Base-by-base conservation (phyloP, 2,113 vertebrate species). In the Siniperca chuatsi region DNA sequence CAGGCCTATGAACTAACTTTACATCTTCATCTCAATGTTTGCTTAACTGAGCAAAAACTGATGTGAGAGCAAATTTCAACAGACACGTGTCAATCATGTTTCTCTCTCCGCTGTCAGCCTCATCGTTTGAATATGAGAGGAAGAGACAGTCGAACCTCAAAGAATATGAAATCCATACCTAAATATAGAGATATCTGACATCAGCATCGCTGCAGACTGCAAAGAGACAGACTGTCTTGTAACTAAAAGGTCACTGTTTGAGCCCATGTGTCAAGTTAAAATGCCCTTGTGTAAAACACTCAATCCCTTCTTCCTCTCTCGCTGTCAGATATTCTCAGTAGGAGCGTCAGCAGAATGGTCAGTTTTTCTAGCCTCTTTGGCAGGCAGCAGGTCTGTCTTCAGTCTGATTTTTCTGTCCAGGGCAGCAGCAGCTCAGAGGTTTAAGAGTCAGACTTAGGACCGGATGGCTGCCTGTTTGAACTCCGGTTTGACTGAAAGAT, bases 341-440 rank as follows among this genome's bases (percentile, higher is more conserved):
- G 23, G n/a, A 50, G 61, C 25, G n/a, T 89, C 90, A 89, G 90
- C 88, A 79, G 76, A 83, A 93, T 89, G 7, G 33, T 57, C 16
- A 1, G 1, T 79, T 68, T 80, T 58, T 64, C 10, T 8, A 15
- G 73, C n/a, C 25, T 35, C 18, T 40, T 15, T 55, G 65, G 68
- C 62, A 62, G 74, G 8, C 50, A 21, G 69, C 42, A 0, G n/a
- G 48, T 7, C 18, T 15, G n/a, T 29, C 33, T 57, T 54, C 65
- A n/a, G 35, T 21, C 15, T 42, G 33, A 44, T 66, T 77, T 50
- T 60, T 50, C 6, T 4, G 37, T 42, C 46, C 40, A 69, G 25
- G n/a, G 16, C 37, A 58, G 74, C 58, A 29, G 12, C 46, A 65
- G 67, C 58, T 82, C 21, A 0, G 25, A 42, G 33, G 46, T 57